Base-by-base conservation (phyloP, 2,888 invertebrate species). In the Hirtodrosophila confusa region DNA sequence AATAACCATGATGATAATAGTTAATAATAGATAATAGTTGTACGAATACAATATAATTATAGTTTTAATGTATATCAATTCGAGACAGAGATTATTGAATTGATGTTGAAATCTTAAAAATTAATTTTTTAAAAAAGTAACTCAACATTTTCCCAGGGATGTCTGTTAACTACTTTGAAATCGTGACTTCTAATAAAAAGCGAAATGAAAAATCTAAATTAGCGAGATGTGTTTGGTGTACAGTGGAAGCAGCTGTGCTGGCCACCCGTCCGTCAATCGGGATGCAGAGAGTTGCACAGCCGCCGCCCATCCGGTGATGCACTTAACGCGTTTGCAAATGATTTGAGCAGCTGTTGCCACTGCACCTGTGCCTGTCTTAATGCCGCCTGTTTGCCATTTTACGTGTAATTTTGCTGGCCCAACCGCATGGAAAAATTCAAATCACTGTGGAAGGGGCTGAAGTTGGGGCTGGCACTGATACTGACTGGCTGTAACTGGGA, bases 321-420 rank as follows among this genome's bases (percentile, higher is more conserved):
- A 75, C 75, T 83, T 83, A 84, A 84, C 83, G 83, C 83, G 74
- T 84, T 80, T 78, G 80, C 84, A 84, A 80, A 80, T 83, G 74
- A 84, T 82, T 82, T 74, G 83, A 75, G 71, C 79, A 79, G 78
- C 78, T 80, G 82, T 73, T 78, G 75, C 75, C 71, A 78, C 69
- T 77, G 76, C 77, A 55, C 53, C 72, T 72, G 76, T 50, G 49
- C 35, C 68, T 57, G 61, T 56, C 63, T 64, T 47, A 58, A 65
- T 65, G 76, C 72, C 74, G 78, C 74, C 64, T 71, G 67, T 58
- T 53, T 61, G 74, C 74, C 61, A 67, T 68, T 75, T 57, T 51
- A 64, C 54, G 48, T 64, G 56, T 69, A 69, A 62, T 75, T 86
- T 71, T 64, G 64, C 82, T 67, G 68, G 76, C 63, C 69, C 65